phyloP scores from a whole-genome alignment of 2,797 vertebrate genomes.

The Sebastes trivittatus region DNA sequence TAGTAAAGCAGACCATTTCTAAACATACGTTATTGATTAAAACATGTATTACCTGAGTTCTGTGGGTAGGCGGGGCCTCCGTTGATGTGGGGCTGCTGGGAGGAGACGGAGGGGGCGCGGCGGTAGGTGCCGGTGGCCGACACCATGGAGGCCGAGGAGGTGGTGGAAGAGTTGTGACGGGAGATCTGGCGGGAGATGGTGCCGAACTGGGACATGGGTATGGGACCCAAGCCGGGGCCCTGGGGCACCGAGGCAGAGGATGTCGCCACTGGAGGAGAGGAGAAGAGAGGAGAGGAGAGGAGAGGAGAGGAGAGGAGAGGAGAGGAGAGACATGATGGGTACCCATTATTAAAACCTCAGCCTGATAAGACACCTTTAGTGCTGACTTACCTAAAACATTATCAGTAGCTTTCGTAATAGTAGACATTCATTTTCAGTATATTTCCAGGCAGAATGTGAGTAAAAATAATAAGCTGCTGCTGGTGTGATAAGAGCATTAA shows the following conservation, averaged over 20 bases:
- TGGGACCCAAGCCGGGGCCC: constrained; percentile 90
- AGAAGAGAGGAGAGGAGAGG: neutral
- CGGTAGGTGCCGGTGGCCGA: constrained; percentile 98
- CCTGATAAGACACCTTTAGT: neutral
- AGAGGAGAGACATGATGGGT: neutral
- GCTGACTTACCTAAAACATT: neutral
- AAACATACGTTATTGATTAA: neutral
- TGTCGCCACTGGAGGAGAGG: constrained; percentile 41
- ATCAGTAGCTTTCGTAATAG: neutral
- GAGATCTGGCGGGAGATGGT: constrained; percentile 99
- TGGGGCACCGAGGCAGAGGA: constrained; percentile 81
- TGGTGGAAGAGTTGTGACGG: constrained; percentile 95
- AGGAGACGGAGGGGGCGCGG: constrained; percentile 95
- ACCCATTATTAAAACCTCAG: neutral
- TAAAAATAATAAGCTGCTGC: neutral
- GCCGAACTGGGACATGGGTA: constrained; percentile 98
- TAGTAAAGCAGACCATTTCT: neutral
- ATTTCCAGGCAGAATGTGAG: neutral
- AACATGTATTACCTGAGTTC: constrained; percentile 86
- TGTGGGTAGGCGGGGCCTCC: constrained; percentile 95
- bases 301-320: neutral
- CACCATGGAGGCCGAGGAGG: constrained; percentile 96
- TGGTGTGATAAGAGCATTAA: neutral
- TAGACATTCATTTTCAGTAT: neutral
- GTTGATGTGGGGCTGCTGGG: constrained; percentile 96